Conservation (phyloP, 2,888 invertebrate genomes). For the Hypomecis punctinalis region DNA sequence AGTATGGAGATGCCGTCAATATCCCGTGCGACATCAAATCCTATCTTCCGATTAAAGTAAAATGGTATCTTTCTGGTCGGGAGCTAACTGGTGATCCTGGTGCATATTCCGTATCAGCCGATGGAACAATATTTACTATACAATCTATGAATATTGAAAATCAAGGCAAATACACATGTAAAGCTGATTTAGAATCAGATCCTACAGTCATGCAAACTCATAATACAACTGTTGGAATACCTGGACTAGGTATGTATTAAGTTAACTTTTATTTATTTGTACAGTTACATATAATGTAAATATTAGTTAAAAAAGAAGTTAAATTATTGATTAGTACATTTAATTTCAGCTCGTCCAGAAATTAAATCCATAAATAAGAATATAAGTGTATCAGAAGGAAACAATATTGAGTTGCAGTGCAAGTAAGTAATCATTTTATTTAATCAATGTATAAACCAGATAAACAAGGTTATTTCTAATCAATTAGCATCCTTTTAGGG, state of each 20-base stretch:
- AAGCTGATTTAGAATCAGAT: constrained; percentile 10
- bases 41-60: constrained; percentile 7
- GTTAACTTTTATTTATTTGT: background rate
- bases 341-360: constrained; percentile 8
- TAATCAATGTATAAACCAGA: no score
- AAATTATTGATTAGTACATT: no score
- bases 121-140: constrained; percentile 9
- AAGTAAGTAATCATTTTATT: constrained; percentile 12
- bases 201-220: constrained; percentile 9
- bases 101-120: constrained; percentile 1
- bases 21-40: constrained; percentile 1
- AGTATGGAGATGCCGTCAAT: no score
- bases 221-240: background rate
- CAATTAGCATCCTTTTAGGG: no score
- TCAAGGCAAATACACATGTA: constrained; percentile 10
- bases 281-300: no score
- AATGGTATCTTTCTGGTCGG: constrained; percentile 4
- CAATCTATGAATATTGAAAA: constrained; percentile 8
- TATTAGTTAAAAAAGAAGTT: no score
- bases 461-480: no score
- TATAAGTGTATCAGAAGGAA: background rate
- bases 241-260: constrained; percentile 13
- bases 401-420: constrained; percentile 12
- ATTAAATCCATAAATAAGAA: constrained; percentile 1
- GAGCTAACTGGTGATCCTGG: background rate